Evolutionary conservation across 2,113 vertebrate species (phyloP).

Genomic region (Cisticola juncidis): DNA sequence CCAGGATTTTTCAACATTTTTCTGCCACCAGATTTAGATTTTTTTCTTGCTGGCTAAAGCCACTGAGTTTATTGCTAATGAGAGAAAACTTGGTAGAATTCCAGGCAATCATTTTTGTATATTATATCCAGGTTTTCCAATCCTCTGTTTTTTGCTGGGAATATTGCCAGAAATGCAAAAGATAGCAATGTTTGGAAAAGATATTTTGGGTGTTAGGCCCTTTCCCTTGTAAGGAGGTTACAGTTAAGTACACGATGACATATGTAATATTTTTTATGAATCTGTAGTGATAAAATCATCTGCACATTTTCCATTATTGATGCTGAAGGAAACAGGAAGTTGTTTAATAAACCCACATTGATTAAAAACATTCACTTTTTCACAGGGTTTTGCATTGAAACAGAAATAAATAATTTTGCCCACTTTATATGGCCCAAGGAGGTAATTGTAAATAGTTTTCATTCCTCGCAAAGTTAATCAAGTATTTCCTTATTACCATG

Average conservation of each 20-base stretch:
- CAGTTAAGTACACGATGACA: neutral
- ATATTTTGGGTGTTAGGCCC: neutral
- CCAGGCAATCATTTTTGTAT: neutral
- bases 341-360: neutral
- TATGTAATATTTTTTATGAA: neutral
- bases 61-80: neutral
- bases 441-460: neutral
- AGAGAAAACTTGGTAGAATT: neutral
- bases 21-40: neutral
- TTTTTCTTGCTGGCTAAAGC: neutral
- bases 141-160: neutral
- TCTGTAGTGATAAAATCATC: neutral
- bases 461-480: neutral
- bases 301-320: neutral
- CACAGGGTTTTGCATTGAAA: neutral
- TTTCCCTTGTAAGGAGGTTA: neutral
- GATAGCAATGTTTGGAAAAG: neutral
- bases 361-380: neutral
- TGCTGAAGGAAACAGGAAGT: neutral
- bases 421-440: neutral
- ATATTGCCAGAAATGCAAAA: neutral
- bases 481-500: neutral
- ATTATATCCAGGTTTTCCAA: neutral
- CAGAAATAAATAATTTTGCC: neutral
- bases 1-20: neutral